Evolutionary conservation across 2,113 vertebrate genomes (phyloP).

Genomic region (Sceloporus undulatus): DNA sequence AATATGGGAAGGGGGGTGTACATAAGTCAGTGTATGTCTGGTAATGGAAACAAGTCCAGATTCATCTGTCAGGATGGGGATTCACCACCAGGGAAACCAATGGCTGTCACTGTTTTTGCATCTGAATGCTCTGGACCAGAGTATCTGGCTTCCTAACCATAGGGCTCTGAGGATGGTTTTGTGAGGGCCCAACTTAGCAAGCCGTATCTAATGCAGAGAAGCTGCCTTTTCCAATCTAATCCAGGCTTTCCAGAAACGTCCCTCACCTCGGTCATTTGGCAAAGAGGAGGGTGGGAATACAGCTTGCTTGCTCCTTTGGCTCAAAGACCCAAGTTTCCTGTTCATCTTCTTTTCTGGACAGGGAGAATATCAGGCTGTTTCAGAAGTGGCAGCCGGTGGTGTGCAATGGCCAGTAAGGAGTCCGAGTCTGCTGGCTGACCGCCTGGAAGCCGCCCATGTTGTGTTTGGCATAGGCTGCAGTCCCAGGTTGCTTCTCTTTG

Average conservation of each 20-base stretch:
- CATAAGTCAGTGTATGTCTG: no score
- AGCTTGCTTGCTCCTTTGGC: not conserved
- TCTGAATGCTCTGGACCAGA: no score
- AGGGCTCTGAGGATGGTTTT: not conserved
- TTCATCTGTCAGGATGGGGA: no score
- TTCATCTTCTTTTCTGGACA: not conserved
- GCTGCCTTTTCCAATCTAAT: not conserved
- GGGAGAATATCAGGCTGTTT: not conserved
- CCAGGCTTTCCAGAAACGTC: not conserved
- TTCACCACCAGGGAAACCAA: no score
- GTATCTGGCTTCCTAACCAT: not conserved
- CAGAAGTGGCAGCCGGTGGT: not conserved
- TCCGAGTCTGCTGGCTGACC: not conserved
- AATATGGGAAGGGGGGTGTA: no score
- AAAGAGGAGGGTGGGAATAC: not conserved
- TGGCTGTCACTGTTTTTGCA: no score
- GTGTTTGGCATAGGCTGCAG: not conserved
- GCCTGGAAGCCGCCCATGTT: not conserved
- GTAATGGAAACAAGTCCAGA: no score
- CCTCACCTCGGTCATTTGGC: not conserved
- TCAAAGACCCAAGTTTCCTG: not conserved
- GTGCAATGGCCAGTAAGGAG: conserved; percentile 10
- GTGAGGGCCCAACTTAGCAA: not conserved
- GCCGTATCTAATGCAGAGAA: not conserved
- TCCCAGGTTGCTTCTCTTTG: not conserved